Conservation (phyloP, 2,888 invertebrate genomes). For the Diarsia mendica region DNA sequence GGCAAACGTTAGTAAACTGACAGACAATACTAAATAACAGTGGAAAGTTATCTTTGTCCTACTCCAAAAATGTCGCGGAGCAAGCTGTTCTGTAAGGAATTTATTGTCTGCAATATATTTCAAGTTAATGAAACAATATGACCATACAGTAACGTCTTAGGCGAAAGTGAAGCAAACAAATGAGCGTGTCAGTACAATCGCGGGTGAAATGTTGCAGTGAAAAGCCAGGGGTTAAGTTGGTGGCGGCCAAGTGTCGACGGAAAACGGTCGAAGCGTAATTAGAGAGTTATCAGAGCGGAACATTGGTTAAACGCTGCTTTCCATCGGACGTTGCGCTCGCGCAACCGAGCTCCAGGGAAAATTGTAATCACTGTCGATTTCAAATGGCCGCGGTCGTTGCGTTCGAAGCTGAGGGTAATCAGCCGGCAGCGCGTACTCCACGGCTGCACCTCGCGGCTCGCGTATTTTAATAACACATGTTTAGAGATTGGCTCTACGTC, state of each 20-base stretch:
- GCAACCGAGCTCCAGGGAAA: slow-evolving; percentile 88
- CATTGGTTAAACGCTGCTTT: slow-evolving; percentile 90
- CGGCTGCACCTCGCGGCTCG: slow-evolving; percentile 38
- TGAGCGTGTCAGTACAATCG: slow-evolving; percentile 77
- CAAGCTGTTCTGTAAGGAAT: slow-evolving; percentile 56
- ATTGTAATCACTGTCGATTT: slow-evolving; percentile 90
- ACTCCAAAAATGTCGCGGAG: slow-evolving; percentile 68
- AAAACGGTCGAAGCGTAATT: slow-evolving; percentile 87
- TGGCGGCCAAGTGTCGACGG: slow-evolving; percentile 86
- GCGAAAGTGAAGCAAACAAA: slow-evolving; percentile 87
- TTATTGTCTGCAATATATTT: slow-evolving; percentile 72
- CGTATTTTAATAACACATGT: slow-evolving; percentile 77
- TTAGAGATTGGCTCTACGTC: slow-evolving; percentile 70
- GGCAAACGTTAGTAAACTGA: slow-evolving; percentile 36
- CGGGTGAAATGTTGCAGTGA: slow-evolving; percentile 85
- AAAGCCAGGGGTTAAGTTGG: slow-evolving; percentile 87
- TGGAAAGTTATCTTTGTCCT: slow-evolving; percentile 66
- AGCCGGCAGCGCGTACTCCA: slow-evolving; percentile 53
- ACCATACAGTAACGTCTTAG: slow-evolving; percentile 72
- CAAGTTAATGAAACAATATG: slow-evolving; percentile 68
- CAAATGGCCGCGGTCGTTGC: slow-evolving; percentile 84
- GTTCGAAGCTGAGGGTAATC: slow-evolving; percentile 81
- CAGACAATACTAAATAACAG: slow-evolving; percentile 60
- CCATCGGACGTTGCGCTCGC: slow-evolving; percentile 89
- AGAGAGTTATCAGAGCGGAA: slow-evolving; percentile 90